These are phyloP conservation scores for Morone chrysops DNA, from an alignment of 2,113 vertebrate species.

Conservation along the genomic window DNA sequence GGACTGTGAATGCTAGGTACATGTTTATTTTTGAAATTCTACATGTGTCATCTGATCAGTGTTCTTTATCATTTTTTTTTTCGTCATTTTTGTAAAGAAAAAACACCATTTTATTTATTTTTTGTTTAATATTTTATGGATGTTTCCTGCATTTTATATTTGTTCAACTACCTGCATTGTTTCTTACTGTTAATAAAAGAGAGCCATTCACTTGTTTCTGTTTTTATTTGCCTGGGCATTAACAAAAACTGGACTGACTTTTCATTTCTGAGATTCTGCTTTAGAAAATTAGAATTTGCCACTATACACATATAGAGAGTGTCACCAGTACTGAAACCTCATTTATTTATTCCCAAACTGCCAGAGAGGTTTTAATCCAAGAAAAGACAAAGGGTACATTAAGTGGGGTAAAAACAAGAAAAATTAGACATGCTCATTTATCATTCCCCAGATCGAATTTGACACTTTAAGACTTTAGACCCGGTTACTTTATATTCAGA, in stretches of 20 bases:
- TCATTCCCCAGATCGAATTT: too few relatives aligned
- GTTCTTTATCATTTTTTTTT: constrained; percentile 83
- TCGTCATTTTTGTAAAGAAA: constrained; percentile 90
- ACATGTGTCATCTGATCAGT: constrained; percentile 86
- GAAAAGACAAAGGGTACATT: background rate
- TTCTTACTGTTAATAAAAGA: constrained; percentile 95
- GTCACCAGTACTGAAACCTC: background rate
- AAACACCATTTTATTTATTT: constrained; percentile 89
- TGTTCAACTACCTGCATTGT: constrained; percentile 93
- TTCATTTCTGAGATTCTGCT: background rate
- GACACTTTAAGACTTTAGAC: too few relatives aligned
- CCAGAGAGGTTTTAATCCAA: background rate
- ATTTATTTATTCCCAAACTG: background rate
- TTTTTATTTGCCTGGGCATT: constrained; percentile 15
- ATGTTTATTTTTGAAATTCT: constrained; percentile 84
- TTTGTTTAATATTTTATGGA: constrained; percentile 88
- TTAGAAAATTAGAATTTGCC: background rate
- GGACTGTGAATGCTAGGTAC: constrained; percentile 86
- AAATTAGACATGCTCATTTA: too few relatives aligned
- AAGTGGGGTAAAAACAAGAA: too few relatives aligned
- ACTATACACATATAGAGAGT: too few relatives aligned
- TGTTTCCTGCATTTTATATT: constrained; percentile 92
- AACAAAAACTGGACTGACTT: too few relatives aligned
- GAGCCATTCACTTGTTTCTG: constrained; percentile 66
- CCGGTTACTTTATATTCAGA: background rate